Evolutionary conservation across 2,113 vertebrate species (phyloP).

Genomic region (Hyla sarda): DNA sequence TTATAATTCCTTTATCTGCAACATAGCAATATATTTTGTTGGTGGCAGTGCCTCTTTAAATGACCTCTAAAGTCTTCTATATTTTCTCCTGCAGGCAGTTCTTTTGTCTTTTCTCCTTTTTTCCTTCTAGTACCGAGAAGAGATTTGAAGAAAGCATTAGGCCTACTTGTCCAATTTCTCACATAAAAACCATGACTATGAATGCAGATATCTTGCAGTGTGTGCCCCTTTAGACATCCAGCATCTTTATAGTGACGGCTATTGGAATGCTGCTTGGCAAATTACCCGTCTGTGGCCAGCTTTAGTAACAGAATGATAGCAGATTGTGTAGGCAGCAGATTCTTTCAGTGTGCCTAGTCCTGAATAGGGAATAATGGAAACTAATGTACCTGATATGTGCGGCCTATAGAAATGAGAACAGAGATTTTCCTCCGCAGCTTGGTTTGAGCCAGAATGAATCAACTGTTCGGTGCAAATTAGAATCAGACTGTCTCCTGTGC

Average conservation of each 20-base stretch:
- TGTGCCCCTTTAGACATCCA: neutral
- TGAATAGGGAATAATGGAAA: neutral
- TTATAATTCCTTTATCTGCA: too few species aligned
- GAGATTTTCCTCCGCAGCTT: neutral
- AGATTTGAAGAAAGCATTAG: too few species aligned
- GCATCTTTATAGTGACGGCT: neutral
- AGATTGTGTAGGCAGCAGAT: neutral
- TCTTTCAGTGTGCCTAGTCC: neutral
- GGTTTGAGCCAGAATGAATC: neutral
- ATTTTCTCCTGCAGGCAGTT: too few species aligned
- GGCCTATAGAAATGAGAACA: neutral
- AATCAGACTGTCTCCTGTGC: neutral
- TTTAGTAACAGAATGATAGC: neutral
- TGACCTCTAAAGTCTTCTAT: too few species aligned
- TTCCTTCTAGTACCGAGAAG: too few species aligned
- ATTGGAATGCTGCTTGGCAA: neutral
- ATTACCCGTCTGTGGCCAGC: neutral
- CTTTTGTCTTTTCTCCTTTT: too few species aligned
- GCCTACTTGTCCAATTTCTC: too few species aligned
- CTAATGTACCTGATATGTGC: neutral
- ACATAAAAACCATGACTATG: too few species aligned
- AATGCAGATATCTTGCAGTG: neutral
- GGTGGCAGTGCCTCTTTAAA: too few species aligned
- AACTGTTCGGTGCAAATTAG: neutral
- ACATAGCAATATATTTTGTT: too few species aligned